Evolutionary conservation across 2,113 vertebrate genomes (phyloP), one percentile per base, ranked within the genome.

Genomic region (Eurystomus gularis): DNA sequence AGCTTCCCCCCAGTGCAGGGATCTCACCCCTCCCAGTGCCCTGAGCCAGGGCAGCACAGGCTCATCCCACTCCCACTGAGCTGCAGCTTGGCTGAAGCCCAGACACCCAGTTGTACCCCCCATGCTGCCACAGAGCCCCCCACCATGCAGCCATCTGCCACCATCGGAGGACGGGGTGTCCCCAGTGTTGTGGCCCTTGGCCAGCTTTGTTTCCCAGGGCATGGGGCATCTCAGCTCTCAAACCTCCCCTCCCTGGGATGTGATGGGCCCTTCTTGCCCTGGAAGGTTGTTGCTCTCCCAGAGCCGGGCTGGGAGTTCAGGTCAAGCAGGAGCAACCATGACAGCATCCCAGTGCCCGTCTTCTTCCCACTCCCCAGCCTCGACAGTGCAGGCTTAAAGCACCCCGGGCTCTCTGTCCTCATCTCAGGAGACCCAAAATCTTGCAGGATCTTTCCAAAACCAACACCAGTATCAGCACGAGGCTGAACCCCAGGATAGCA

Each of bases 101-200:
- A 91, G 26, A 26, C 90, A 94, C 88, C 79, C 96, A 88, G 92
- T 92, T 95, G 90, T 93, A 82, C 62, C 69, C 65, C 69, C 65
- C 13, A 29, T 0, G 1, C 87, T 35, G 29, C 77, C 73, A 6
- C 2, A 1, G 73, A 85, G 73, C 16, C 33, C 89, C 84, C 71
- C 79, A 66, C 85, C 5, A 0, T 23, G 79, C 82, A 79, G 82
- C 94, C 94, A 82, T 93, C 94, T 96, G 95, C 90, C 82, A 62
- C 82, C 1, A 1, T 17, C 1, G 2, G 6, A 88, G 91, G 44
- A 65, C 89, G 86, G 52, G 88, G 90, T 80, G 88, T 61, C 66
- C 49, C 79, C 39, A 1, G 80, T 4, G 0, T 7, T 64, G 55
- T 25, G 66, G 65, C 31, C 73, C 39, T 90, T 3, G 3, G 44